Evolutionary conservation across 2,797 vertebrate species (phyloP), one percentile per base, ranked within the genome.

Genomic region (Microcaecilia unicolor): DNA sequence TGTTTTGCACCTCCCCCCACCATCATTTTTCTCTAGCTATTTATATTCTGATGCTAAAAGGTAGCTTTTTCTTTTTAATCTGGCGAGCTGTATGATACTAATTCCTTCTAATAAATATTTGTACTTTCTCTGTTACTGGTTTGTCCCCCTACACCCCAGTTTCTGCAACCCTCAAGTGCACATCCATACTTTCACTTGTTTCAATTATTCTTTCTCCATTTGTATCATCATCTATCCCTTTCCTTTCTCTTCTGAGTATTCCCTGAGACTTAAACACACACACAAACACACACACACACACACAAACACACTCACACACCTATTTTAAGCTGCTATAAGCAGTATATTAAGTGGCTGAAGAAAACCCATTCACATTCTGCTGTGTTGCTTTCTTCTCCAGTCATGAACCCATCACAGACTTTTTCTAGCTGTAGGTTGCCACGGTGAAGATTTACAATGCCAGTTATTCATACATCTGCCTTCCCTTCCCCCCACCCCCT

Each of bases 381-480:
- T 80, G 71, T 70, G 74, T 69, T 41, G 70, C 80, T 84, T 86
- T 85, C 78, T 85, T 86, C 70, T 78, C 78, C 83, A 83, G 83
- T 87, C 87, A 78, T 82, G 81, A 80, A 79, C 85, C 77, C 84
- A 80, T 88, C 86, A 87, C 81, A 85, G 83, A 83, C 73, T 75
- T 84, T 83, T 81, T 86, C 76, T 76, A 75, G 83, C 80, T 79
- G 81, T 82, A 82, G 83, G 89, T 92, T 91, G 87, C 86, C 80
- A 87, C 86, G 84, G 88, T 86, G 81, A 87, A 89, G 86, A 88
- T 91, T 91, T 92, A 91, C 85, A 88, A 89, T 84, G 76, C 82
- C 75, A 80, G 81, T 88, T 88, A 85, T 93, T 91, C 87, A 86
- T 85, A 85, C 82, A 81, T 80, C 84, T 67, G 73, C 81, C 75